Evolutionary conservation across 2,113 vertebrate species (phyloP), one percentile per base, ranked within the genome.

Genomic region (Plecotus auritus): DNA sequence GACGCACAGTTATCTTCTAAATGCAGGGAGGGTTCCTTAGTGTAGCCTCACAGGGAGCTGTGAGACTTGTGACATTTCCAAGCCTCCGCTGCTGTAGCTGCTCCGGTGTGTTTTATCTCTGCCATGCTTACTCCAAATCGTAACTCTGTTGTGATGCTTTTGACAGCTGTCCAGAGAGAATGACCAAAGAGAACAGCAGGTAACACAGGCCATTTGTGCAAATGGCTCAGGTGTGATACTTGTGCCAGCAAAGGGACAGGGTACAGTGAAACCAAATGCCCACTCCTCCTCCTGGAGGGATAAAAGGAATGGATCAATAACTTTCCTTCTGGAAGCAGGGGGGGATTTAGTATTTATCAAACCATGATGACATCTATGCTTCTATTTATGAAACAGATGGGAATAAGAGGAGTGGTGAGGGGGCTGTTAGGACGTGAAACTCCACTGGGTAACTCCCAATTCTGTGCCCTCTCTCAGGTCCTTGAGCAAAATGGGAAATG

Each of bases 401-500:
- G 54, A n/a, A 64, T 4, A 51, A 66, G 37, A 61, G 13, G 74
- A 18, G 7, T 22, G 7, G 26, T 0, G n/a, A 28, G 59, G 22
- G 30, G 22, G 32, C 47, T 9, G 5, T 18, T 35, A 74, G 37
- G 40, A 64, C 37, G 23, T 26, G 42, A 73, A 86, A 30, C 30
- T 67, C n/a, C 23, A 9, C 4, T 22, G n/a, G n/a, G 17, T 94
- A 42, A 88, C 42, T 85, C 30, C 37, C 51, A 47, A 12, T 78
- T 97, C 35, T 94, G 18, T 96, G 85, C 88, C 90, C 51, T 92
- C 45, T 32, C 66, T 30, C 91, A 98, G 98, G 91, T 96, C 69
- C 80, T 83, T 80, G 69, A 96, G 88, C 72, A 98, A 95, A 89
- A 99, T 99, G 99, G 99, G 99, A 96, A 99, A 99, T 26, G 98